Percentiles rank a stretch among this genome's conserved stretches.
Conservation (phyloP, 2,113 vertebrate genomes). For the Lates calcarifer region DNA sequence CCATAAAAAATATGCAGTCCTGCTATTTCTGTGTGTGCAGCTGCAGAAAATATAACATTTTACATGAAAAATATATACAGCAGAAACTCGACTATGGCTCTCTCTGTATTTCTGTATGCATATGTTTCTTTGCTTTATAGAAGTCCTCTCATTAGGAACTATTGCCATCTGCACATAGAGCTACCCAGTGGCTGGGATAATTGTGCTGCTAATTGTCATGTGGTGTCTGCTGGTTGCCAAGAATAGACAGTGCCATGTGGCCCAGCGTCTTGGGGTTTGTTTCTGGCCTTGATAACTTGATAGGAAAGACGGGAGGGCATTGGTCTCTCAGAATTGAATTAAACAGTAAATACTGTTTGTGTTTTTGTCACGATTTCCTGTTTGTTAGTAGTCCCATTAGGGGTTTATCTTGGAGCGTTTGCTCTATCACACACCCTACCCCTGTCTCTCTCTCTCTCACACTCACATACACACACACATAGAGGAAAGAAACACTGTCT, state of each 20-base stretch:
- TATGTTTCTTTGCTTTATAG: slow-evolving; percentile 25
- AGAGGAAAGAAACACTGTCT: slow-evolving; percentile 88
- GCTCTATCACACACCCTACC: slow-evolving; percentile 40
- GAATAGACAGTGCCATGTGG: slow-evolving; percentile 73
- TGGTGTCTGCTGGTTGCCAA: slow-evolving; percentile 70
- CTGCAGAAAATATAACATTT: slow-evolving; percentile 1
- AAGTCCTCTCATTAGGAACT: slow-evolving; percentile 59
- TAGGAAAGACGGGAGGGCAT: slow-evolving; percentile 59
- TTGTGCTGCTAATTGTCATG: slow-evolving; percentile 75
- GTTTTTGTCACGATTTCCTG: slow-evolving; percentile 78
- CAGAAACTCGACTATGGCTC: background rate
- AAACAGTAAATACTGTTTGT: slow-evolving; percentile 76
- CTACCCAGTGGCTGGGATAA: slow-evolving; percentile 72
- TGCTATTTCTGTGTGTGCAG: slow-evolving; percentile 22
- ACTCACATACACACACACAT: slow-evolving; percentile 8
- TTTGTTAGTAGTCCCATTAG: slow-evolving; percentile 70
- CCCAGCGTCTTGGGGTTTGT: slow-evolving; percentile 67
- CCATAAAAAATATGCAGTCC: slow-evolving; percentile 34
- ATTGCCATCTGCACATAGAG: slow-evolving; percentile 64
- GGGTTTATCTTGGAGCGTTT: slow-evolving; percentile 65
- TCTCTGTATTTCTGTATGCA: slow-evolving; percentile 9
- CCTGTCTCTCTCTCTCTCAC: slow-evolving; percentile 5
- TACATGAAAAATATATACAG: background rate
- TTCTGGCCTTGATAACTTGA: slow-evolving; percentile 71
- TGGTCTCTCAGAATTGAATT: slow-evolving; percentile 70